These are phyloP conservation scores for Drepana arcuata DNA, from an alignment of 1,140 invertebrate species.

Conservation along the genomic window DNA sequence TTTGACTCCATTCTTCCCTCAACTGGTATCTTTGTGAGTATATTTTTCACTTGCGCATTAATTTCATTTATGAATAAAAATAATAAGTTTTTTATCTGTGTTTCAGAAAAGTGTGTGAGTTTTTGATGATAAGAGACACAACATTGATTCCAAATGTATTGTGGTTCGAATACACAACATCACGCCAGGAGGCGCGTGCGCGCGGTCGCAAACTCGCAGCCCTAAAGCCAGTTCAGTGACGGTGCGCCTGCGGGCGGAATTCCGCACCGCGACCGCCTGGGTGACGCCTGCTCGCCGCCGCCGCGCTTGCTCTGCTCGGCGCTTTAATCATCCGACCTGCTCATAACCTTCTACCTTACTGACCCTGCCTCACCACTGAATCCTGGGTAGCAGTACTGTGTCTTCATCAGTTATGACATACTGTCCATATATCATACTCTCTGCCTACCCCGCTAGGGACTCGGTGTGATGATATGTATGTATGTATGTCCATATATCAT, in stretches of 20 bases:
- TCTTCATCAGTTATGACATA: too few relatives aligned
- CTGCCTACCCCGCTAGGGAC: too few relatives aligned
- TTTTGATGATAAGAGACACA: conserved; percentile 89
- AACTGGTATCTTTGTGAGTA: conserved; percentile 88
- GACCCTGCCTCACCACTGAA: conserved; percentile 1
- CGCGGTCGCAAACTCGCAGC: conserved; percentile 87
- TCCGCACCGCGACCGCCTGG: conserved; percentile 18
- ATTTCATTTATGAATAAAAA: conserved; percentile 3
- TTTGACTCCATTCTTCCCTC: conserved; percentile 89
- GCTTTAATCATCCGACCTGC: conserved; percentile 35
- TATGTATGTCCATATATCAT: too few relatives aligned
- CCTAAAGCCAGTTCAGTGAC: conserved; percentile 89
- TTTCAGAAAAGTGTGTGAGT: conserved; percentile 88
- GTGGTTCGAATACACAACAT: conserved; percentile 96
- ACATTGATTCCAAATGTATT: conserved; percentile 94
- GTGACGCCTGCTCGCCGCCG: conserved; percentile 49
- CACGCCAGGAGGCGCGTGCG: conserved; percentile 84
- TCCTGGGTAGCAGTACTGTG: neutral
- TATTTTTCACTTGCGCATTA: too few relatives aligned
- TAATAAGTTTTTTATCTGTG: conserved; percentile 6
- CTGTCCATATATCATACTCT: too few relatives aligned
- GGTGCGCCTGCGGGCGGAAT: conserved; percentile 47
- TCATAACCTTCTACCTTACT: too few relatives aligned
- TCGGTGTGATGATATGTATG: too few relatives aligned
- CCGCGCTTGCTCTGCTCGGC: conserved; percentile 35